Evolutionary conservation across 2,113 vertebrate genomes (phyloP).

Genomic region (Chinchilla lanigera): DNA sequence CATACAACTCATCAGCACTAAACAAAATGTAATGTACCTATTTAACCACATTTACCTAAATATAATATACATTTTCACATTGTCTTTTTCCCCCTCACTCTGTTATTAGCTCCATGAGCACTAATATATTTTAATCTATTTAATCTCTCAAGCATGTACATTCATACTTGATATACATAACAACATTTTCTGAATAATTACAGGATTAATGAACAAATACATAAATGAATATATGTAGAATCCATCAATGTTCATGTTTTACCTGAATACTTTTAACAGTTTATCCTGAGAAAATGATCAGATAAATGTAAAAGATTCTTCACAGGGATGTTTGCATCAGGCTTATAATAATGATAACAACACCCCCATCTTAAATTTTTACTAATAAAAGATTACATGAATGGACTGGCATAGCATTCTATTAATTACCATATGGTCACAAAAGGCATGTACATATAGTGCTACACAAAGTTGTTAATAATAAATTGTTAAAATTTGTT

Average conservation of each 20-base stretch:
- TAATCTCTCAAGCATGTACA: background rate
- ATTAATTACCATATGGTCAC: background rate
- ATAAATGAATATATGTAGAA: background rate
- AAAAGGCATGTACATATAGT: background rate
- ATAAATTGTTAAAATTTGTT: background rate
- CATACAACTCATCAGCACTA: background rate
- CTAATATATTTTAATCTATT: background rate
- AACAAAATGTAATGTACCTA: background rate
- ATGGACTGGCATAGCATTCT: background rate
- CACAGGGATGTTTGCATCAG: background rate
- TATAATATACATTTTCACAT: background rate
- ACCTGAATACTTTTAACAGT: background rate
- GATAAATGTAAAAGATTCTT: background rate
- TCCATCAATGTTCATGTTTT: background rate
- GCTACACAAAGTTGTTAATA: background rate
- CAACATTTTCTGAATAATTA: background rate
- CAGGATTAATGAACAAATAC: background rate
- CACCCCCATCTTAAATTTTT: background rate
- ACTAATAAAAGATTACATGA: background rate
- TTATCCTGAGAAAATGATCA: background rate
- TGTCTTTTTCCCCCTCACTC: background rate
- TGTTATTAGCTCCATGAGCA: background rate
- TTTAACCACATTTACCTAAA: too few relatives aligned
- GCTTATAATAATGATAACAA: background rate
- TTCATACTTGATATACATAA: background rate